Evolutionary conservation across 30 jellyfish, hydroid and myxozoan genomes (phyloP), one percentile per base, ranked within the genome.

Genomic region (Morbakka virulenta): DNA sequence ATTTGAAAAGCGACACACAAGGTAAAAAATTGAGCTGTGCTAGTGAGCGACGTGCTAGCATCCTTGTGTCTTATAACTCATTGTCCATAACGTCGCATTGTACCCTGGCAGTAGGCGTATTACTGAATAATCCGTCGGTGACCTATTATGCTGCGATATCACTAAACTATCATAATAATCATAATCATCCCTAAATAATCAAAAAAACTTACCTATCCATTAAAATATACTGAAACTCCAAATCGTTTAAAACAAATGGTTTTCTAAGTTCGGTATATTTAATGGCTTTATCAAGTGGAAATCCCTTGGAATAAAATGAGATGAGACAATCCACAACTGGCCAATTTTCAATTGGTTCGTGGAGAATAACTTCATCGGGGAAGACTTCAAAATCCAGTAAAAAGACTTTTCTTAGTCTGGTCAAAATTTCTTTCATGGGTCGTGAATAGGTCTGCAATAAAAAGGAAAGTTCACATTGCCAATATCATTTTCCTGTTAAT

Each of bases 291-390:
- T 80, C 96, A 21, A 94, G 67, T 21, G 97, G 97, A 74, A 87
- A 94, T 1, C 99, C 99, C 62, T 87, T 87, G 4, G 99, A 87
- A 69, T 94, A 94, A 52, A 94, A 94, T 12, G 97, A 94, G 21
- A 94, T 87, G 23, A 94, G 77, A 27, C 96, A 89, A 53, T 88
- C 97, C 35, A 94, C 99, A 36, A 94, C 82, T 0, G 99, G 99
- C 99, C 99, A 94, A 32, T 94, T 82, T 51, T 88, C 96, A 29
- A 94, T 95, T 53, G 95, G 98, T 74, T 87, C 97, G 50, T 79
- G 69, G 20, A 89, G 61, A n/a, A 84, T 80, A 62, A 84, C 72
- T 52, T 87, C 99, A 84, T 94, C 99, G 36, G 97, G 96, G 71
- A 93, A 86, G 6, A 93, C 93, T 77, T 75, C 91, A 87, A 93